Evolutionary conservation across 2,113 vertebrate genomes (phyloP), one percentile per base, ranked within the genome.

Genomic region (Andinoacara biseriatus): DNA sequence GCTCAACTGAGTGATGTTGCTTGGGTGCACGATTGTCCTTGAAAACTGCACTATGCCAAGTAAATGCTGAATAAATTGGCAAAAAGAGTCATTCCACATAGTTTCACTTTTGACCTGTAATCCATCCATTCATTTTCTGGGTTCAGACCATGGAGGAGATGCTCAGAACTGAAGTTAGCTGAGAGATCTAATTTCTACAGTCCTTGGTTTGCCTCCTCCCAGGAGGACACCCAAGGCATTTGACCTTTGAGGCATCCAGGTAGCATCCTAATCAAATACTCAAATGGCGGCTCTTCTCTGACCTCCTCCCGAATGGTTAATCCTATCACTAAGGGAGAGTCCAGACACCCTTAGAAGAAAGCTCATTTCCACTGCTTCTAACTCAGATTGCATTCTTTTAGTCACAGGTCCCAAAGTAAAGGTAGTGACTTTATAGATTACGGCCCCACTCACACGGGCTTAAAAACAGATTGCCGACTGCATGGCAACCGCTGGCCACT

Each of bases 171-270:
- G 9, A 26, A 69, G 0, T 15, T 15, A 29, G 9, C 43, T 10
- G 0, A 29, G 1, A 49, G 43, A 15, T 29, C 15, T 5, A 7
- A 69, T 29, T 24, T 49, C 0, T 18, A 29, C 0, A 69, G 24
- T 69, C 0, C 63, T 67, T 22, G 22, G 0, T 67, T 29, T 67
- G 24, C 29, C 3, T 0, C 1, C 40, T 46, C 63, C 40, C 22
- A 46, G 40, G 49, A 29, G 17, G 63, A 69, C 24, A 69, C 26
- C 15, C 40, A 49, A 9, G 49, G 46, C 40, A 49, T 24, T 24
- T 49, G 22, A 11, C 15, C 26, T 49, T 29, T 22, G 22, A 33
- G 33, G 33, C 33, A 33, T 33, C 35, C 35, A 69, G 1, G 6
- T 7, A 33, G 1, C 65, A 49, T 67, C 3, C 46, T 29, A 49